phyloP scores from a whole-genome alignment of 1,140 invertebrate species.

The Macrotrachela quadricornifera region DNA sequence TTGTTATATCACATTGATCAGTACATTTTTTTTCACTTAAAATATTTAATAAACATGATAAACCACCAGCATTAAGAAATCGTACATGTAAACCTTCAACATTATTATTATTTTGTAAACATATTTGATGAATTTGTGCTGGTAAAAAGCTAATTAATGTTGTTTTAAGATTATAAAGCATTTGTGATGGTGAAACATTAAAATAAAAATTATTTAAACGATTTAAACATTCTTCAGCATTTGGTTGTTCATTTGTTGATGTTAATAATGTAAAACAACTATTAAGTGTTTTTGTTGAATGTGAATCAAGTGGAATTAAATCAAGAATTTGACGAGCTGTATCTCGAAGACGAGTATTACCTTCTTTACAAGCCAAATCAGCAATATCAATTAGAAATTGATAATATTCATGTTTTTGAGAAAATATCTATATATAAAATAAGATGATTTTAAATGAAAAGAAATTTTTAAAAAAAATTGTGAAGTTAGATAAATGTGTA shows the following conservation, averaged over 20 bases:
- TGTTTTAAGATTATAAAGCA: neutral
- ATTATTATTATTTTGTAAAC: too few relatives aligned
- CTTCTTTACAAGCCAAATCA: constrained; percentile 57
- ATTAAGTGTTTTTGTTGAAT: neutral
- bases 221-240: neutral
- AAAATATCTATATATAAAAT: neutral
- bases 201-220: neutral
- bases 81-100: too few relatives aligned
- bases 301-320: constrained; percentile 58
- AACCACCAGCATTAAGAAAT: too few relatives aligned
- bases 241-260: neutral
- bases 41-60: too few relatives aligned
- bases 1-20: too few relatives aligned
- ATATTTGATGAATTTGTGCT: too few relatives aligned
- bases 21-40: too few relatives aligned
- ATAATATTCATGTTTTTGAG: neutral
- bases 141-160: too few relatives aligned
- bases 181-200: neutral
- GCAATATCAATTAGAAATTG: constrained; percentile 73
- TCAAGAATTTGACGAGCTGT: constrained; percentile 62
- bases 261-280: neutral
- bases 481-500: too few relatives aligned
- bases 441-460: too few relatives aligned
- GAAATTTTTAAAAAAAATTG: too few relatives aligned
- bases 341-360: constrained; percentile 55